These are phyloP conservation scores for Neostethus bicornis DNA, from an alignment of 2,797 vertebrate genomes.

Conservation along the genomic window DNA sequence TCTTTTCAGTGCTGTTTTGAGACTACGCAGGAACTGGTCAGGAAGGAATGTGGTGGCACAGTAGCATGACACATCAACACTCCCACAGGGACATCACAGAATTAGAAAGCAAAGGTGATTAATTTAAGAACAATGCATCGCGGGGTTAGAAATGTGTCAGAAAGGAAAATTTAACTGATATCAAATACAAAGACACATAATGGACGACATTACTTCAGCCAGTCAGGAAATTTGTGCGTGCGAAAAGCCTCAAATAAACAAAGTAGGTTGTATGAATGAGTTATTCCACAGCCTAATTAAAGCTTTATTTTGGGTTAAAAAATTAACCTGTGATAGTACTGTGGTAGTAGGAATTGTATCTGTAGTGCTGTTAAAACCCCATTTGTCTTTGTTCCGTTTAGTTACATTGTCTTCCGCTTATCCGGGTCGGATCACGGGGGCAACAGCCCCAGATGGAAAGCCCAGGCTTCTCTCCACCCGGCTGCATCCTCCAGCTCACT, in stretches of 20 bases:
- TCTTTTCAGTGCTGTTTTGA: conserved; percentile 34
- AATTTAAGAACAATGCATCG: conserved; percentile 25
- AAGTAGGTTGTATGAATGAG: conserved; percentile 50
- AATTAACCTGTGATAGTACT: no score
- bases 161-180: conserved; percentile 24
- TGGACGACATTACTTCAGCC: conserved; percentile 18
- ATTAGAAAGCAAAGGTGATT: conserved; percentile 19
- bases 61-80: conserved; percentile 57
- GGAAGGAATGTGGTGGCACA: conserved; percentile 59
- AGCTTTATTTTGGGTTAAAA: no score
- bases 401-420: no score
- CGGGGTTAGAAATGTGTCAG: conserved; percentile 8
- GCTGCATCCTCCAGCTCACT: no score
- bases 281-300: no score
- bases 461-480: no score
- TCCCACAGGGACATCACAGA: conserved; percentile 48
- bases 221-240: conserved; percentile 26
- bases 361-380: background rate
- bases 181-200: conserved; percentile 15
- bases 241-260: conserved; percentile 26
- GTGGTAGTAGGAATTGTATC: background rate
- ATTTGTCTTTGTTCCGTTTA: no score
- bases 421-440: no score
- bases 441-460: no score
- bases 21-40: conserved; percentile 44